Percentiles rank a stretch among this genome's conserved stretches.
Evolutionary conservation across 2,113 vertebrate genomes (phyloP).

Genomic region (Heloderma charlesbogerti): DNA sequence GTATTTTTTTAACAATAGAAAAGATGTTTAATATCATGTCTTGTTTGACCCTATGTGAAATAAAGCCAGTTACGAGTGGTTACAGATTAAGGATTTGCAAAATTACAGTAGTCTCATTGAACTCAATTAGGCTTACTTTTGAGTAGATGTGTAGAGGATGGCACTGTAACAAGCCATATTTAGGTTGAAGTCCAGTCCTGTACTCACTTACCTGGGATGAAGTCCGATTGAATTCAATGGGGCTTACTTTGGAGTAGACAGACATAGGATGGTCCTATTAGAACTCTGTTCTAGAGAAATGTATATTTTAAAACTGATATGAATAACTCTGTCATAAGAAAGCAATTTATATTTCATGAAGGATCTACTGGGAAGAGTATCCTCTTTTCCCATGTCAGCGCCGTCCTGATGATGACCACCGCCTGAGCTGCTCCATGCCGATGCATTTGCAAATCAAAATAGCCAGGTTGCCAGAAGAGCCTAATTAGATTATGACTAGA

Average conservation of each 20-base stretch:
- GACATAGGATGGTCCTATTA: neutral
- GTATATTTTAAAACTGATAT: neutral
- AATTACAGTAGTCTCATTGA: neutral
- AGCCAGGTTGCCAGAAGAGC: conserved; percentile 13
- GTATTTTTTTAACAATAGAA: too few relatives aligned
- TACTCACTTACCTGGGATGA: too few relatives aligned
- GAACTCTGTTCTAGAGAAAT: neutral
- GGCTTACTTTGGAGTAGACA: too few relatives aligned
- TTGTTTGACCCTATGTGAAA: too few relatives aligned
- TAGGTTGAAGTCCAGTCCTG: too few relatives aligned
- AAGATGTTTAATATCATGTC: too few relatives aligned
- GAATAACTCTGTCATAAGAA: neutral
- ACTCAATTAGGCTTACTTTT: neutral
- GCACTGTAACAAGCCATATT: neutral
- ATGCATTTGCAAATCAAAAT: conserved; percentile 16
- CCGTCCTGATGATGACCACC: neutral
- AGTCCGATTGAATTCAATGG: too few relatives aligned
- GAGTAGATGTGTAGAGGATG: too few relatives aligned
- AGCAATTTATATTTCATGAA: neutral
- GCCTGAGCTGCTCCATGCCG: neutral
- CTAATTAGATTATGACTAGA: conserved; percentile 16
- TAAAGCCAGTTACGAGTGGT: too few relatives aligned
- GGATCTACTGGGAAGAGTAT: neutral
- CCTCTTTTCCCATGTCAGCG: neutral
- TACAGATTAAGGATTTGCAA: too few relatives aligned